These are phyloP conservation scores for Notocelia uddmanniana DNA, from an alignment of 2,888 invertebrate genomes.

Conservation along the genomic window DNA sequence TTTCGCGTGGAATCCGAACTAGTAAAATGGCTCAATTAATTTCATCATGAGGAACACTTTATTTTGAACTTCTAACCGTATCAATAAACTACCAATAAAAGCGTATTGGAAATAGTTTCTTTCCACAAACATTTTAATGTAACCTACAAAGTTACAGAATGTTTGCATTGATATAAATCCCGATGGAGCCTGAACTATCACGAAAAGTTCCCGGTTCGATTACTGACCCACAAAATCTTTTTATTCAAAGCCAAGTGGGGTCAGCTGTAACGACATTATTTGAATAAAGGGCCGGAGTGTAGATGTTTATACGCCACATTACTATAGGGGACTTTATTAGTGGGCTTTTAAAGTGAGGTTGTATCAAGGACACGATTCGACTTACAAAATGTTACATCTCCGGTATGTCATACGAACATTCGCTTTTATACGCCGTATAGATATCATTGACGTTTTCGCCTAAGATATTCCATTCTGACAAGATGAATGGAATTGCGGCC, in stretches of 20 bases:
- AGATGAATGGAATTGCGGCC: too few species aligned
- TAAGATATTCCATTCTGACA: too few species aligned
- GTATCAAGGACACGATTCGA: too few species aligned
- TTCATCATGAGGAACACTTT: background rate
- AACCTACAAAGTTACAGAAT: constrained; percentile 14
- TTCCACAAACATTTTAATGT: background rate
- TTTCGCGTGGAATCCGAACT: too few species aligned
- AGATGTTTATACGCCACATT: constrained; percentile 16
- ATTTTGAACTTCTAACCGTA: background rate
- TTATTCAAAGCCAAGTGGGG: constrained; percentile 30
- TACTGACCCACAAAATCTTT: constrained; percentile 33
- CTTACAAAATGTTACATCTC: too few species aligned
- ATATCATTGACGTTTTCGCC: too few species aligned
- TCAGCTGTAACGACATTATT: constrained; percentile 18
- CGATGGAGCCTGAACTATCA: background rate
- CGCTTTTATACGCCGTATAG: too few species aligned
- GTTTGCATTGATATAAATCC: constrained; percentile 6
- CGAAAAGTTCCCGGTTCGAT: constrained; percentile 4
- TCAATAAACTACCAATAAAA: background rate
- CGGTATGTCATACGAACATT: too few species aligned
- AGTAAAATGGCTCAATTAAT: too few species aligned
- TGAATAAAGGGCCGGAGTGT: constrained; percentile 36
- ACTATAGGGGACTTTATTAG: constrained; percentile 3
- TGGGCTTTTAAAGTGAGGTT: background rate
- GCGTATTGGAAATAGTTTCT: constrained; percentile 1